These are phyloP conservation scores for Theretra japonica DNA, from an alignment of 2,888 invertebrate genomes.

Conservation along the genomic window DNA sequence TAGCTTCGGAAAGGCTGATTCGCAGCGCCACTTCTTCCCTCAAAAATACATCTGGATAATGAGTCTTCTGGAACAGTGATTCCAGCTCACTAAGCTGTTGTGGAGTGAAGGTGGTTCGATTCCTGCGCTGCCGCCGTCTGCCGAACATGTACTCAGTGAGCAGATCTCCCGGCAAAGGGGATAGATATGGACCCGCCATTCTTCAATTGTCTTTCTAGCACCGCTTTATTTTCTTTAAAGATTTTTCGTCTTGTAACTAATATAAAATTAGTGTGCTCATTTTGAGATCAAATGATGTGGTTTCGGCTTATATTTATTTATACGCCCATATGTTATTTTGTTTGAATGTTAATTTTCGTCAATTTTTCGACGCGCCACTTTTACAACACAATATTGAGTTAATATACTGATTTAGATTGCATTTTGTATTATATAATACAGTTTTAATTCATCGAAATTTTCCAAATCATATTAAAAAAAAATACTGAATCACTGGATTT, in stretches of 20 bases:
- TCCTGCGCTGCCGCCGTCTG: constrained; percentile 93
- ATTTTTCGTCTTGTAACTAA: background rate
- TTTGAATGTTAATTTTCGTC: background rate
- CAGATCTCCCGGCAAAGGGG: constrained; percentile 94
- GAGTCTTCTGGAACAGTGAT: constrained; percentile 96
- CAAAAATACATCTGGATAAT: constrained; percentile 95
- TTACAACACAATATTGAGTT: background rate
- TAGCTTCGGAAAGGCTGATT: constrained; percentile 95
- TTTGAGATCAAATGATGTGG: background rate
- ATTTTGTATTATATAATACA: background rate
- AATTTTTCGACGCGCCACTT: background rate
- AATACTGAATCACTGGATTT: background rate
- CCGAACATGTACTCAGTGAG: constrained; percentile 97
- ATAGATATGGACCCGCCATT: constrained; percentile 95
- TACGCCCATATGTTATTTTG: background rate
- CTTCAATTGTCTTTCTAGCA: background rate
- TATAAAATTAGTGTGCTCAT: background rate
- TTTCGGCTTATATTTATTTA: background rate
- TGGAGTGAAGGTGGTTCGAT: constrained; percentile 96
- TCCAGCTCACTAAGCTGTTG: constrained; percentile 96
- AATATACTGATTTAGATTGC: background rate
- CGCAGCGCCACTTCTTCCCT: constrained; percentile 96
- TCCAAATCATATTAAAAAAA: background rate
- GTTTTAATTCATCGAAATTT: background rate
- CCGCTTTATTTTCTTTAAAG: background rate